phyloP scores from a whole-genome alignment of 2,113 vertebrate genomes.

The Macheiramphus alcinus region DNA sequence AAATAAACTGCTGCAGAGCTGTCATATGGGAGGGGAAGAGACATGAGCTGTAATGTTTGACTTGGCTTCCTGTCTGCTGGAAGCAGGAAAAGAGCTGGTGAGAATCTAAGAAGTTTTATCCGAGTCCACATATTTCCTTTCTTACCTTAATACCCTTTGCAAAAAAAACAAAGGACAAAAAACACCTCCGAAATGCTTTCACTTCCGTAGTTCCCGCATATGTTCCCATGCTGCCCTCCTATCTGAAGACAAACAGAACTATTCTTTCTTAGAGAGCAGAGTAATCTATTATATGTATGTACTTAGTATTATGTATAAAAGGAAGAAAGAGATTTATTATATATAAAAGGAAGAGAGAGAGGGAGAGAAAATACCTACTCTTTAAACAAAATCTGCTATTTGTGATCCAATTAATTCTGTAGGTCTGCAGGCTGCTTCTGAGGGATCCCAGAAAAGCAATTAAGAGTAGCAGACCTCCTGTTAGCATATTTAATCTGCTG shows the following conservation, averaged over 20 bases:
- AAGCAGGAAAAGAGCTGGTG: constrained; percentile 45
- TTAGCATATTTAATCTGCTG: neutral
- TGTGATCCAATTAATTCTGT: neutral
- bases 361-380: neutral
- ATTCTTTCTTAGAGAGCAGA: neutral
- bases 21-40: neutral
- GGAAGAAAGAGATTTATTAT: neutral
- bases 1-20: neutral
- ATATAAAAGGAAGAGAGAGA: neutral
- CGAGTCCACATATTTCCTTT: neutral
- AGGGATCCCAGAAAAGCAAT: neutral
- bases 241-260: neutral
- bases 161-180: neutral
- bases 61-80: constrained; percentile 42
- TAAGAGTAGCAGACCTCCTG: neutral
- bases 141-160: neutral
- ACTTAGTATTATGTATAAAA: neutral
- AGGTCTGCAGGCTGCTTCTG: neutral
- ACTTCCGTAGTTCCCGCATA: neutral
- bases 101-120: constrained; percentile 46
- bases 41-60: constrained; percentile 41
- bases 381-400: neutral
- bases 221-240: neutral
- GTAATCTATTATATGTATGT: neutral
- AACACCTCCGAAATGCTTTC: neutral